phyloP scores from a whole-genome alignment of 2,888 invertebrate genomes.

The Cyaniris semiargus region DNA sequence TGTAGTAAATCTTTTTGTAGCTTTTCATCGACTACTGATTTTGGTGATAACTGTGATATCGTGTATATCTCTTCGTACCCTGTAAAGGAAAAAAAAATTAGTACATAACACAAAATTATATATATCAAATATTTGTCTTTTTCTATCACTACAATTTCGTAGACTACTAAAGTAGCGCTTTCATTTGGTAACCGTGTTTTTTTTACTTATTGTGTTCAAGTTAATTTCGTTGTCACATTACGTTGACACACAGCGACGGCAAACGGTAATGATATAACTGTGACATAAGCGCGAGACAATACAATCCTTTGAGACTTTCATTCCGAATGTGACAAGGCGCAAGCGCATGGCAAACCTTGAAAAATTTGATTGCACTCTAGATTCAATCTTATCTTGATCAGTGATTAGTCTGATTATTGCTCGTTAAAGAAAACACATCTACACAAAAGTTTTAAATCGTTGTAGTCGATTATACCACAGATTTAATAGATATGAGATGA shows the following conservation, averaged over 20 bases:
- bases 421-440: too few relatives aligned
- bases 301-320: constrained; percentile 14
- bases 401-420: too few relatives aligned
- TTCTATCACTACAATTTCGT: background rate
- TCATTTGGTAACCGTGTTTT: constrained; percentile 7
- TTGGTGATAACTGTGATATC: constrained; percentile 86
- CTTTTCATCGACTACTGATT: constrained; percentile 70
- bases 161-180: background rate
- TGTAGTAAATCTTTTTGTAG: constrained; percentile 54
- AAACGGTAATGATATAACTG: constrained; percentile 2
- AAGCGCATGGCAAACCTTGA: background rate
- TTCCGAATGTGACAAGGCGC: constrained; percentile 8
- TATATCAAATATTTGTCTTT: too few relatives aligned
- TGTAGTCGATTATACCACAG: background rate
- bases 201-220: constrained; percentile 20
- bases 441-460: too few relatives aligned
- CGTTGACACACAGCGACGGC: constrained; percentile 8
- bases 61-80: constrained; percentile 79
- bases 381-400: background rate
- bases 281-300: constrained; percentile 22
- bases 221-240: constrained; percentile 28
- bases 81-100: constrained; percentile 56
- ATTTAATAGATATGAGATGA: background rate
- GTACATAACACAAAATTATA: too few relatives aligned
- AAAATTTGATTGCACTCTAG: background rate